Percentiles rank a stretch among this genome's conserved stretches.
phyloP scores from a whole-genome alignment of 92 coral and sea anemone species.

The Porites lobata region DNA sequence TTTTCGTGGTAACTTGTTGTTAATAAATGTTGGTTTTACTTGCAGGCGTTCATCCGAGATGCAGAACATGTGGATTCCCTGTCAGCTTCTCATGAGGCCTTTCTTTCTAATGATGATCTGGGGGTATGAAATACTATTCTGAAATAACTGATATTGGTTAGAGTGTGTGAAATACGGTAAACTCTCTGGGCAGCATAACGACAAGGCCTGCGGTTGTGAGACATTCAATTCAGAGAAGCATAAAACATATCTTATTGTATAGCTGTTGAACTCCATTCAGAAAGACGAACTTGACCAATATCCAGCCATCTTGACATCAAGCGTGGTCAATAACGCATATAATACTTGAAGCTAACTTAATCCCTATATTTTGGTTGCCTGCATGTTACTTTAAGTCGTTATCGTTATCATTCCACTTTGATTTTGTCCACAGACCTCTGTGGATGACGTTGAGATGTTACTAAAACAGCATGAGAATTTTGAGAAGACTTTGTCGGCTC shows the following conservation, averaged over 20 bases:
- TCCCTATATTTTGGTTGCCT: too few relatives aligned
- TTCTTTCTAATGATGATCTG: conserved; percentile 85
- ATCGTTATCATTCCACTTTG: background rate
- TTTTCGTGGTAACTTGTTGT: background rate
- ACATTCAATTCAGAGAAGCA: too few relatives aligned
- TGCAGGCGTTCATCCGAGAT: conserved; percentile 91
- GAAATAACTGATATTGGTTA: background rate
- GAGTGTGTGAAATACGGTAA: too few relatives aligned
- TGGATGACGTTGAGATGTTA: conserved; percentile 91
- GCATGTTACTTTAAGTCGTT: too few relatives aligned
- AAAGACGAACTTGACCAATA: too few relatives aligned
- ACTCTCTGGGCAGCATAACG: too few relatives aligned
- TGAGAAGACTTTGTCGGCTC: conserved; percentile 92
- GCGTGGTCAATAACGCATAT: too few relatives aligned
- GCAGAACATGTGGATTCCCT: conserved; percentile 90
- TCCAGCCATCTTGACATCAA: too few relatives aligned
- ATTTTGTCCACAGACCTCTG: conserved; percentile 71
- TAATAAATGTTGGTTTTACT: background rate
- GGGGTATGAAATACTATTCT: conserved; percentile 71
- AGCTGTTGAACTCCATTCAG: too few relatives aligned
- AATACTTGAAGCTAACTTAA: too few relatives aligned
- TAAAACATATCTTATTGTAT: too few relatives aligned
- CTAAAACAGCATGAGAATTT: conserved; percentile 92
- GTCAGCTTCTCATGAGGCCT: conserved; percentile 93
- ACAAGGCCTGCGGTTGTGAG: too few relatives aligned